Percentiles rank a stretch among this genome's conserved stretches.
phyloP scores from a whole-genome alignment of 2,888 invertebrate species.

The Ethmia dodecea region DNA sequence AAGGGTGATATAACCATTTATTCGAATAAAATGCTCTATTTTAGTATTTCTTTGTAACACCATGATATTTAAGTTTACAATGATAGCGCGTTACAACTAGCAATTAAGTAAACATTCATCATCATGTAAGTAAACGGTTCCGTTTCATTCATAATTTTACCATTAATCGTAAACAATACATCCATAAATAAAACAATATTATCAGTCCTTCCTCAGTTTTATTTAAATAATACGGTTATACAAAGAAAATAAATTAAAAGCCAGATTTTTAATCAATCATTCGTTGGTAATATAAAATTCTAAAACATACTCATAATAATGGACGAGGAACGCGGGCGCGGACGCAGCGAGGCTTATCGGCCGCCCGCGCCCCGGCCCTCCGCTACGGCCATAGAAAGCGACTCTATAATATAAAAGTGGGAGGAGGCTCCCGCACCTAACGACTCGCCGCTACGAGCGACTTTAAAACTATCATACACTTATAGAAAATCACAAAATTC shows the following conservation, averaged over 20 bases:
- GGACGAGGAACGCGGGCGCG: constrained; percentile 50
- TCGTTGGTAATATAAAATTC: constrained; percentile 78
- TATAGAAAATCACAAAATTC: constrained; percentile 76
- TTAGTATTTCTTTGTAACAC: constrained; percentile 74
- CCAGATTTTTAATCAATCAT: constrained; percentile 71
- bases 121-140: constrained; percentile 33
- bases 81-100: constrained; percentile 54
- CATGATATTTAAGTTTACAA: constrained; percentile 69
- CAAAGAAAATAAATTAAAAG: constrained; percentile 76
- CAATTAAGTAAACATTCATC: constrained; percentile 55
- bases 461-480: constrained; percentile 71
- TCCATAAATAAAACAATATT: constrained; percentile 72
- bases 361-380: constrained; percentile 18
- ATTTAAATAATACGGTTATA: constrained; percentile 75
- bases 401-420: constrained; percentile 73
- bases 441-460: constrained; percentile 53
- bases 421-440: constrained; percentile 69
- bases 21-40: constrained; percentile 72
- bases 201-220: constrained; percentile 70
- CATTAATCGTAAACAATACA: constrained; percentile 42
- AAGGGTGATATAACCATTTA: constrained; percentile 70
- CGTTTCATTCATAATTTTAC: constrained; percentile 41
- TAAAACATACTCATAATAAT: constrained; percentile 71
- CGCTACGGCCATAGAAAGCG: constrained; percentile 66
- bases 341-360: constrained; percentile 18